Evolutionary conservation across 2,113 vertebrate genomes (phyloP), one percentile per base, ranked within the genome.

Genomic region (Charadrius vociferus): DNA sequence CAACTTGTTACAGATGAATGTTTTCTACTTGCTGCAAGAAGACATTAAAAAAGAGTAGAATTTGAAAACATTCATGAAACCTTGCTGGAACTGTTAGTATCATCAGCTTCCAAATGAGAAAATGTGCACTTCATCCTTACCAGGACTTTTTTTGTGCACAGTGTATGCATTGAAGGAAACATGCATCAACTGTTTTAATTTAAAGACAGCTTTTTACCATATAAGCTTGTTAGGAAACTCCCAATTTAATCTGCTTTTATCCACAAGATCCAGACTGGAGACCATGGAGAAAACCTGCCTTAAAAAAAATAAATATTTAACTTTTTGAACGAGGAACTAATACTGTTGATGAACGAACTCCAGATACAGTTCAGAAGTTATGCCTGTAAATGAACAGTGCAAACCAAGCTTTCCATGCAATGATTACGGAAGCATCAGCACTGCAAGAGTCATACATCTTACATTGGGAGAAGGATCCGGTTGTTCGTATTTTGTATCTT

Each of bases 401-500:
- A 94, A 93, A 95, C 65, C 29, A 92, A 95, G 72, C 82, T 78
- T 52, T 32, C 50, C 78, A 93, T 67, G 85, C 87, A 87, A 93
- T 58, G 86, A 88, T 68, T 71, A 90, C 7, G 2, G 37, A 91
- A 61, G 85, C 49, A 73, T 72, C 62, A 50, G 85, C 78, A 81
- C 66, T 61, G 81, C 86, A 79, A 81, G 78, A 59, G 55, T 68
- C 39, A 77, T 3, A 30, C 88, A 37, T 62, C 98, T 98, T 99
- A 99, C 99, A 98, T 99, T 99, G 50, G 99, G 98, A 23, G 99
- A 99, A 10, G 99, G 99, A 89, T 99, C 99, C 16, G 96, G 98
- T 95, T 98, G 98, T 82, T 98, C 99, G 34, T 97, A 97, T 77
- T 98, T 99, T 56, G 97, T 97, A 2, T 99, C 99, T 97, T 99